Evolutionary conservation across 2,113 vertebrate species (phyloP), one percentile per base, ranked within the genome.

Genomic region (Merops nubicus): DNA sequence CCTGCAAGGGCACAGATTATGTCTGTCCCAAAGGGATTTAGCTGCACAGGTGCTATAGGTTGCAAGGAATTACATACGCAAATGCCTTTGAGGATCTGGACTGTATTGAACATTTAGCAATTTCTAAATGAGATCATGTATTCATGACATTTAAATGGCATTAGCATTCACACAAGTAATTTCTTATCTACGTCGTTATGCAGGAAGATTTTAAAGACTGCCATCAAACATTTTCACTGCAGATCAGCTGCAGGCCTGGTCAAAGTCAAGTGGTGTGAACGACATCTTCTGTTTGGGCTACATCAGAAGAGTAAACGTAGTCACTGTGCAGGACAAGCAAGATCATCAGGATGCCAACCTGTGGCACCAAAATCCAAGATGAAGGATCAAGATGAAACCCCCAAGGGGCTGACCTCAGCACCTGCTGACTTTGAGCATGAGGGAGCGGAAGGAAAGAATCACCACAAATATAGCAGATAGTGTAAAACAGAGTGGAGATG

Each of bases 291-390:
- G 14, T 38, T 19, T 15, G 21, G 31, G 31, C 21, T 70, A 20
- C 53, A 2, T 62, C 45, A 73, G 42, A 74, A 33, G 5, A 59
- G 7, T 34, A 54, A 79, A 62, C n/a, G 22, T 4, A 36, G 20
- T 38, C 25, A 28, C 11, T 29, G 6, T 45, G 8, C 3, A 0
- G 7, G 33, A 25, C 59, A 21, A 74, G 28, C 0, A 0, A n/a
- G 15, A 59, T 4, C 48, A 40, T 5, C 0, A 0, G 3, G 28
- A 3, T 28, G 28, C 38, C 57, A 75, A 29, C 26, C 17, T 36
- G 4, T 0, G 0, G 50, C 26, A 54, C 43, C 9, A n/a, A 34
- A 51, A 57, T 15, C 5, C 4, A 4, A 76, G 16, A 19, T 57
- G 40, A 67, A 28, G 36, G 60, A 87, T 42, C 15, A 72, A 51